Evolutionary conservation across 2,797 vertebrate genomes (phyloP).

Genomic region (Manis pentadactyla): DNA sequence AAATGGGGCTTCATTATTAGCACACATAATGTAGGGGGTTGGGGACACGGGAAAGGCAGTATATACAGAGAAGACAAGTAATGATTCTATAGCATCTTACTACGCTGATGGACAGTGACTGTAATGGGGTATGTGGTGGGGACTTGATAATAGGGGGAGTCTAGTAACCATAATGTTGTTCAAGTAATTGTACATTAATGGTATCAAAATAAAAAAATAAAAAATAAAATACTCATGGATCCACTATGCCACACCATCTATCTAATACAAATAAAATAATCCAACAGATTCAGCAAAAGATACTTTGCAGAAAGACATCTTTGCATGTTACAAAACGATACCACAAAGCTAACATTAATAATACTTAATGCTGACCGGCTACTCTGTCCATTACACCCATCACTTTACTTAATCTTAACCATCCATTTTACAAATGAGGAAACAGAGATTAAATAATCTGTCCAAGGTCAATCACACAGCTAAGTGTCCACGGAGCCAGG

Average conservation of each 20-base stretch:
- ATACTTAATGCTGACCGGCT: neutral
- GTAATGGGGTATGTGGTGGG: no score
- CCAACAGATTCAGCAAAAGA: neutral
- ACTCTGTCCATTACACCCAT: neutral
- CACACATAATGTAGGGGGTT: no score
- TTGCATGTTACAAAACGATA: neutral
- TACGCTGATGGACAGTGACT: no score
- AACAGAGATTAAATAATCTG: constrained; percentile 52
- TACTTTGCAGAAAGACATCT: neutral
- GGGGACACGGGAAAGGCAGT: no score
- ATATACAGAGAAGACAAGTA: no score
- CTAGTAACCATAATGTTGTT: no score
- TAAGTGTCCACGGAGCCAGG: neutral
- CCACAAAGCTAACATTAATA: constrained; percentile 39
- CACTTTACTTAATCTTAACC: neutral
- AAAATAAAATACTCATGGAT: neutral
- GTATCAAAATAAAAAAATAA: no score
- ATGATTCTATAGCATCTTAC: no score
- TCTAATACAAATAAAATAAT: constrained; percentile 41
- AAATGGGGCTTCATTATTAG: no score
- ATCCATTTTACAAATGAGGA: constrained; percentile 39
- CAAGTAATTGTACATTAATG: no score
- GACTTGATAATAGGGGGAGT: no score
- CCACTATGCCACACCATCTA: neutral
- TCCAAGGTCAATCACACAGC: neutral